Conservation (phyloP, 2,888 invertebrate species). For the Lasiommata megera region DNA sequence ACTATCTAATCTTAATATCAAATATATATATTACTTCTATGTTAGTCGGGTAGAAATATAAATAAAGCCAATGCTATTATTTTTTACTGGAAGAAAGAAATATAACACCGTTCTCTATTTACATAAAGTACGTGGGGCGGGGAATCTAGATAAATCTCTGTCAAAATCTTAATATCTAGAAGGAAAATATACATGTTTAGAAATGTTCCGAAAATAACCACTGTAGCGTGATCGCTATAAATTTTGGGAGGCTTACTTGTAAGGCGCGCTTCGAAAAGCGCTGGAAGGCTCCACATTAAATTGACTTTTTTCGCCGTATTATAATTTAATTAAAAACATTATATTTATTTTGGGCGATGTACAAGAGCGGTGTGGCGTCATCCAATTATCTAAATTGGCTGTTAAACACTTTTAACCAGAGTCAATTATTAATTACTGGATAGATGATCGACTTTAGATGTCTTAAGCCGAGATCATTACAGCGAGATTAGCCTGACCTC, state of each 20-base stretch:
- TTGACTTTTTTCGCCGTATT: slow-evolving; percentile 8
- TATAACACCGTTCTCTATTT: neutral
- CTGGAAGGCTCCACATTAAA: neutral
- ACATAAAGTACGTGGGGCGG: slow-evolving; percentile 1
- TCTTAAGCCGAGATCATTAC: no score
- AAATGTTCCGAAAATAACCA: slow-evolving; percentile 3
- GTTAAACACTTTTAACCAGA: no score
- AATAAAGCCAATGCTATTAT: neutral
- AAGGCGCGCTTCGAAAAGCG: slow-evolving; percentile 1
- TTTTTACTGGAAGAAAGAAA: neutral
- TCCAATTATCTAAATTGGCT: no score
- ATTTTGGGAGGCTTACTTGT: slow-evolving; percentile 4
- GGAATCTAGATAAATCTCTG: slow-evolving; percentile 7
- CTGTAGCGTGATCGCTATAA: slow-evolving; percentile 11
- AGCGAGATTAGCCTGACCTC: no score
- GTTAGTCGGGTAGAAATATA: neutral
- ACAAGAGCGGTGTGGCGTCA: no score
- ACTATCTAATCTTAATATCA: no score
- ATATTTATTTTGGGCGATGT: neutral
- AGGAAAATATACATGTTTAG: slow-evolving; percentile 9
- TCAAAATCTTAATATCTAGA: slow-evolving; percentile 8
- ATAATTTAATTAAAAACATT: neutral
- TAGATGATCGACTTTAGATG: no score
- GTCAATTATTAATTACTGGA: no score
- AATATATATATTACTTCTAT: no score